Conservation (phyloP, 2,113 vertebrate genomes). For the Cyanocitta stelleri region DNA sequence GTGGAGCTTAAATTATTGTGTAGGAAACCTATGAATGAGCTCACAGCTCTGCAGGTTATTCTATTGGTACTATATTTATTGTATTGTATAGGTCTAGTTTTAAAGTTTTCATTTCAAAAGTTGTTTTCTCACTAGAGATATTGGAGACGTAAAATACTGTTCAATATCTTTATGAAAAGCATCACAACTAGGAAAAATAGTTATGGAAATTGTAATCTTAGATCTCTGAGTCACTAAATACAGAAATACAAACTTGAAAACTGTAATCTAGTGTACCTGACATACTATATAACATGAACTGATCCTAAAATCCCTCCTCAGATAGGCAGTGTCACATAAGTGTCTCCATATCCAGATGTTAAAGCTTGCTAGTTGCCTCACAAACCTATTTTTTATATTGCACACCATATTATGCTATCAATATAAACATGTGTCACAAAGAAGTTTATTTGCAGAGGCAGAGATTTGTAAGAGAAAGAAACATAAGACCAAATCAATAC, state of each 20-base stretch:
- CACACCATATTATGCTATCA: background rate
- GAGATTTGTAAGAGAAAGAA: background rate
- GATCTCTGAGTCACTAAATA: background rate
- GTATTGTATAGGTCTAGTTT: background rate
- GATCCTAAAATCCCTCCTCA: background rate
- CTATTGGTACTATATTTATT: background rate
- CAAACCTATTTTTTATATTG: background rate
- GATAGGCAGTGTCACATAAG: background rate
- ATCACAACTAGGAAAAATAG: background rate
- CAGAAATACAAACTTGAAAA: background rate
- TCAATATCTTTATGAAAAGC: background rate
- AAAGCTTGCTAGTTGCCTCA: background rate
- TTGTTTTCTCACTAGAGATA: background rate
- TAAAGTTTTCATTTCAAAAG: background rate
- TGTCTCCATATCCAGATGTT: background rate
- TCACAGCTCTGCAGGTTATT: background rate
- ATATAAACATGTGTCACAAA: background rate
- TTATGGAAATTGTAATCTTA: background rate
- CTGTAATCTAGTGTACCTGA: background rate
- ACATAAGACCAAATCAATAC: conserved; percentile 10
- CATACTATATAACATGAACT: background rate
- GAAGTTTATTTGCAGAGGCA: background rate
- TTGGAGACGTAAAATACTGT: background rate
- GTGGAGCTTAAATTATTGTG: background rate
- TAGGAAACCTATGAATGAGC: background rate